Evolutionary conservation across 1,140 invertebrate species (phyloP).

Genomic region (Bilobella aurantiaca): DNA sequence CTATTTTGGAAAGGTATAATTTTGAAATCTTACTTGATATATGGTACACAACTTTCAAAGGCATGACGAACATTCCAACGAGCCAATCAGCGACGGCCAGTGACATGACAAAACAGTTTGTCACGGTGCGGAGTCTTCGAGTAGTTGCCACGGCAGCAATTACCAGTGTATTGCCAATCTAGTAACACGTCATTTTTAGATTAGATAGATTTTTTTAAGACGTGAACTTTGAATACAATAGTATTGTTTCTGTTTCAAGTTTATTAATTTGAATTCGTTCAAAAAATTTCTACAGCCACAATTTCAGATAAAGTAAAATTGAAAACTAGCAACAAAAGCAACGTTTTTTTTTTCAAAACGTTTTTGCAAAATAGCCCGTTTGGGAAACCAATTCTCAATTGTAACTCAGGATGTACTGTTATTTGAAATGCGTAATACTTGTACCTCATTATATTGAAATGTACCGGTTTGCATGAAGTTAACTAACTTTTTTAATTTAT

Average conservation of each 20-base stretch:
- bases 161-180: slow-evolving; percentile 77
- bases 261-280: too few relatives aligned
- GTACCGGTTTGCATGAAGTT: too few relatives aligned
- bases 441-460: too few relatives aligned
- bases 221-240: too few relatives aligned
- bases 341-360: background rate
- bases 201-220: background rate
- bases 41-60: slow-evolving; percentile 64
- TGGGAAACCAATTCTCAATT: too few relatives aligned
- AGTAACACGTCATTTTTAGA: slow-evolving; percentile 15
- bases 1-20: background rate
- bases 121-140: slow-evolving; percentile 75
- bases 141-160: slow-evolving; percentile 85
- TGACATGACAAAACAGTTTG: slow-evolving; percentile 82
- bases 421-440: too few relatives aligned
- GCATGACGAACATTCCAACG: slow-evolving; percentile 89
- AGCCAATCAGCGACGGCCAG: slow-evolving; percentile 80
- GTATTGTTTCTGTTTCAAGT: too few relatives aligned
- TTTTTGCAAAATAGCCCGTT: background rate
- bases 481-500: too few relatives aligned
- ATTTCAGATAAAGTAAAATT: background rate
- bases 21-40: slow-evolving; percentile 40
- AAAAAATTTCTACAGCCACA: background rate
- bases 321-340: background rate
- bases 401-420: too few relatives aligned